These are phyloP conservation scores for Cynoglossus semilaevis DNA, from an alignment of 2,113 vertebrate species.

Conservation along the genomic window DNA sequence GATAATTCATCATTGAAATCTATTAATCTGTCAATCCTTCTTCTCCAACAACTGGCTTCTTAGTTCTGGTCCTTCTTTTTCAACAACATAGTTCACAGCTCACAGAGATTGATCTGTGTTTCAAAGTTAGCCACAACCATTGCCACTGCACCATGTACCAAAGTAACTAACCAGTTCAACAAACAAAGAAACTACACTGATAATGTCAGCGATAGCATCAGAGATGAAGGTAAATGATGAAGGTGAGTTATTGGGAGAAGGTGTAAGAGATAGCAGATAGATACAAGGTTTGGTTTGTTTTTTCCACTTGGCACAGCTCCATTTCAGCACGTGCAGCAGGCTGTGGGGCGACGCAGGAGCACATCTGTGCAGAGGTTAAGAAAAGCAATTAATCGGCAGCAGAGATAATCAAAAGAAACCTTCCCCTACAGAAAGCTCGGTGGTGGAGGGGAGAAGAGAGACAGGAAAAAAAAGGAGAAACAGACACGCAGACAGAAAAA, in stretches of 20 bases:
- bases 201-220: conserved; percentile 54
- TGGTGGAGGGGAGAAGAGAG: conserved; percentile 25
- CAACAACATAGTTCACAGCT: background rate
- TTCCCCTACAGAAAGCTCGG: conserved; percentile 65
- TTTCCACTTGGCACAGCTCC: conserved; percentile 54
- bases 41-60: too few species aligned
- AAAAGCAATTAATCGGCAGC: conserved; percentile 76
- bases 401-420: conserved; percentile 76
- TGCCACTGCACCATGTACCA: conserved; percentile 53
- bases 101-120: conserved; percentile 14
- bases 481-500: conserved; percentile 29
- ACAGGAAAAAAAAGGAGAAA: conserved; percentile 19
- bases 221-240: conserved; percentile 61
- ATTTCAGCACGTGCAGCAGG: conserved; percentile 56
- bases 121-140: conserved; percentile 38
- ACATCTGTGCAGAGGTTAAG: conserved; percentile 69
- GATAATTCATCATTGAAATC: too few species aligned
- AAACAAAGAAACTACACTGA: conserved; percentile 66
- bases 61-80: background rate
- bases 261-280: conserved; percentile 54
- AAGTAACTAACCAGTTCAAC: conserved; percentile 49
- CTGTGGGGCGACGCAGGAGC: conserved; percentile 64
- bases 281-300: conserved; percentile 47
- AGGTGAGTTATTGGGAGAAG: conserved; percentile 68
- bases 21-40: too few species aligned